These are phyloP conservation scores for Catharus minimus DNA, from an alignment of 2,113 vertebrate species.

Conservation along the genomic window DNA sequence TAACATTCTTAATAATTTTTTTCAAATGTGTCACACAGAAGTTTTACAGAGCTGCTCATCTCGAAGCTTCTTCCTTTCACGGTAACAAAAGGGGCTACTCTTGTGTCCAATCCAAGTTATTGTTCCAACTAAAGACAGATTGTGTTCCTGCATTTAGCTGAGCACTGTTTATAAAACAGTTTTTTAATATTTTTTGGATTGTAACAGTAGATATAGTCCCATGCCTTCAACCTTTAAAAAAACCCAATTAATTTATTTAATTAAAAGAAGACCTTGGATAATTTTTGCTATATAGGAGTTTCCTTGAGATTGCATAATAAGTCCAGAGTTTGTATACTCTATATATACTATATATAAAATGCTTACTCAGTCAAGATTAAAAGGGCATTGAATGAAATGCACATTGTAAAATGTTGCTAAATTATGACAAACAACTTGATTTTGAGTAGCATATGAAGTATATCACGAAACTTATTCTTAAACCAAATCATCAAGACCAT, in stretches of 20 bases:
- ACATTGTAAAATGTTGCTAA: background rate
- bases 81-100: slow-evolving; percentile 35
- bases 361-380: background rate
- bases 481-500: background rate
- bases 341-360: background rate
- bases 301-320: background rate
- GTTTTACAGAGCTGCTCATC: slow-evolving; percentile 11
- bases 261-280: background rate
- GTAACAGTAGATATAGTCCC: background rate
- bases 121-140: background rate
- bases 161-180: background rate
- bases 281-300: background rate
- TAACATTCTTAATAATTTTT: background rate
- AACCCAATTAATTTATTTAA: background rate
- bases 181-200: background rate
- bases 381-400: background rate
- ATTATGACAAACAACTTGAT: slow-evolving; percentile 1
- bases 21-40: slow-evolving; percentile 47
- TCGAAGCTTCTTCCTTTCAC: slow-evolving; percentile 53
- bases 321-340: background rate
- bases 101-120: slow-evolving; percentile 31
- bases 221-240: background rate
- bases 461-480: background rate
- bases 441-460: background rate
- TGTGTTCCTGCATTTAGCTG: background rate